These are phyloP conservation scores for Spodoptera littoralis DNA, from an alignment of 2,888 invertebrate species.

Conservation along the genomic window DNA sequence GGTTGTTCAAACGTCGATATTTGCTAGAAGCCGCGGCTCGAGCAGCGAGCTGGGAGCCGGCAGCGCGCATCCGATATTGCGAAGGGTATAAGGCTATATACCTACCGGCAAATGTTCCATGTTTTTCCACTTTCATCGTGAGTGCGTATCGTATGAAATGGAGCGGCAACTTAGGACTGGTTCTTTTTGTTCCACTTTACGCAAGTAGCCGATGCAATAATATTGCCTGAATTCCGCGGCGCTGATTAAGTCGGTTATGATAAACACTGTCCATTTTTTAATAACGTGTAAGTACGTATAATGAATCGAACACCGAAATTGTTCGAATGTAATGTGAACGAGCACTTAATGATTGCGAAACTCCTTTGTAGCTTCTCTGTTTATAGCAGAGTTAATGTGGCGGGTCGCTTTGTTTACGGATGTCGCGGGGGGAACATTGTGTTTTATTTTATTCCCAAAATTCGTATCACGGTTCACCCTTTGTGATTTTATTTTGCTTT, in stretches of 20 bases:
- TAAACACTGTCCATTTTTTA: conserved; percentile 70
- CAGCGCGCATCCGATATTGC: conserved; percentile 46
- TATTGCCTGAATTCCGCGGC: conserved; percentile 78
- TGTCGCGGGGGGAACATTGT: conserved; percentile 7
- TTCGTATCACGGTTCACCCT: conserved; percentile 12
- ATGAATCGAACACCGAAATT: conserved; percentile 60
- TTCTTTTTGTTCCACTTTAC: conserved; percentile 78
- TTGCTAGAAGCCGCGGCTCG: conserved; percentile 16
- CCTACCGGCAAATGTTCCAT: conserved; percentile 47
- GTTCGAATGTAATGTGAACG: conserved; percentile 38
- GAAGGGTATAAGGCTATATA: conserved; percentile 48
- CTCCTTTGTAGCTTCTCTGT: conserved; percentile 12
- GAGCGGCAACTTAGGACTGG: conserved; percentile 81
- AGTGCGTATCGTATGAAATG: conserved; percentile 74
- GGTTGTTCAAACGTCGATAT: conserved; percentile 43
- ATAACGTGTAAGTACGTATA: conserved; percentile 58
- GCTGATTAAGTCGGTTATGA: conserved; percentile 81
- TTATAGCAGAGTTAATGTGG: conserved; percentile 17
- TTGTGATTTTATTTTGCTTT: conserved; percentile 33
- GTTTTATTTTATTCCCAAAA: conserved; percentile 17
- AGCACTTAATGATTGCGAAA: conserved; percentile 40
- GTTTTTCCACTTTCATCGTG: conserved; percentile 68
- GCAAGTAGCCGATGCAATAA: conserved; percentile 82
- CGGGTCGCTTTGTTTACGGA: conserved; percentile 16
- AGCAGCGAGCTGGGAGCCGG: conserved; percentile 2